phyloP scores from a whole-genome alignment of 2,888 invertebrate species.

The Campaea margaritaria region DNA sequence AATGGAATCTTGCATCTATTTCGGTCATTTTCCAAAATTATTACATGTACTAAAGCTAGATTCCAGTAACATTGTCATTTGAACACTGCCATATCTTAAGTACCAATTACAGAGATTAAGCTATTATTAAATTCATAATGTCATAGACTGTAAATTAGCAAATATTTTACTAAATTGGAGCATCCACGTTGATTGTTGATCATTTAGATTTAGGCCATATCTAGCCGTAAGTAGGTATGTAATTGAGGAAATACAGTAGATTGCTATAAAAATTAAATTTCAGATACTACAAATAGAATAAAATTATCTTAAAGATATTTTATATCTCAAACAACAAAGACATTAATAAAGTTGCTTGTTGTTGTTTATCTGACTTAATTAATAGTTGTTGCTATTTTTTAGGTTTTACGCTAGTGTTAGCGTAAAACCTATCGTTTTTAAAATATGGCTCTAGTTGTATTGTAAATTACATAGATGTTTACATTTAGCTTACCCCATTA shows the following conservation, averaged over 20 bases:
- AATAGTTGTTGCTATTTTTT: not conserved
- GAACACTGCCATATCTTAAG: slow-evolving; percentile 42
- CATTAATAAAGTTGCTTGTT: too few species aligned
- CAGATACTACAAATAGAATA: too few species aligned
- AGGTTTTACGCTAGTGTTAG: not conserved
- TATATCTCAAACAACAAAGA: too few species aligned
- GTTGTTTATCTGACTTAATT: too few species aligned
- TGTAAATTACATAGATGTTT: not conserved
- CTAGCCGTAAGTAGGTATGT: slow-evolving; percentile 12
- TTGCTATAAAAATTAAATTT: too few species aligned
- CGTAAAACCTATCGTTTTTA: not conserved
- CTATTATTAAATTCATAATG: slow-evolving; percentile 3
- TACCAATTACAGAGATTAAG: slow-evolving; percentile 33
- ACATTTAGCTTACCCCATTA: not conserved
- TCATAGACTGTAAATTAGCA: slow-evolving; percentile 14
- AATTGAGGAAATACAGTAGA: not conserved
- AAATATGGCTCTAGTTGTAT: slow-evolving; percentile 7
- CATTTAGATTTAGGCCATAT: slow-evolving; percentile 13
- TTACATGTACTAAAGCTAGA: slow-evolving; percentile 32
- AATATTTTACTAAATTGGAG: slow-evolving; percentile 20
- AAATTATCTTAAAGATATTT: too few species aligned
- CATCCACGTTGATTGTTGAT: slow-evolving; percentile 13
- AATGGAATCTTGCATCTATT: slow-evolving; percentile 10
- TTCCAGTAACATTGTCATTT: slow-evolving; percentile 31
- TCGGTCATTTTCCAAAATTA: slow-evolving; percentile 4